phyloP scores from a whole-genome alignment of 2,797 vertebrate genomes.

The Oreochromis grahami region DNA sequence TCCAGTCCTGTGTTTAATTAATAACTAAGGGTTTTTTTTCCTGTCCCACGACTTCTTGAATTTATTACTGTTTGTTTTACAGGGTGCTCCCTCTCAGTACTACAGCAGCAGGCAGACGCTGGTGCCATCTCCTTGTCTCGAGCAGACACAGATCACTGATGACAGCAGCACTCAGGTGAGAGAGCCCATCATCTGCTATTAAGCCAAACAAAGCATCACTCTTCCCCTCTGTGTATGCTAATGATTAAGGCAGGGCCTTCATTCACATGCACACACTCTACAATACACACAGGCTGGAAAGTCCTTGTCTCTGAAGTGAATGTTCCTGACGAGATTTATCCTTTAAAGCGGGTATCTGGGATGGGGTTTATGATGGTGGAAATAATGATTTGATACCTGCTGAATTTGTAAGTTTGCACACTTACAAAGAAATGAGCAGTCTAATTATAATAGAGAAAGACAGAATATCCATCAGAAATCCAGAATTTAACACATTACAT shows the following conservation, averaged over 20 bases:
- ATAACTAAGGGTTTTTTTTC: not conserved
- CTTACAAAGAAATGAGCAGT: not conserved
- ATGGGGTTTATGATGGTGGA: not conserved
- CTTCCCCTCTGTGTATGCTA: not conserved
- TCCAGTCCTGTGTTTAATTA: not conserved
- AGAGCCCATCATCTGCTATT: not conserved
- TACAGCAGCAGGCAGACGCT: slow-evolving; percentile 84
- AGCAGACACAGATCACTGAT: slow-evolving; percentile 42
- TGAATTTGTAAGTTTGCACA: not conserved
- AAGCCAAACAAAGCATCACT: not conserved
- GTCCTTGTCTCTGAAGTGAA: not conserved
- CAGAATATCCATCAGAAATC: not conserved
- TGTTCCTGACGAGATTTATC: not conserved
- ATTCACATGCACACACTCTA: not conserved
- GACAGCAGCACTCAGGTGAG: slow-evolving; percentile 53
- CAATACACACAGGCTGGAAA: not conserved
- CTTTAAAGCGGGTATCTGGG: not conserved
- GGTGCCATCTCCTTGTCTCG: slow-evolving; percentile 61
- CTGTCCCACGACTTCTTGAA: not conserved
- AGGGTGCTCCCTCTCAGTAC: slow-evolving; percentile 76
- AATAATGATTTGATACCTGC: not conserved
- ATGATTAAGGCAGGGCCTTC: not conserved
- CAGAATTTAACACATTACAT: not conserved
- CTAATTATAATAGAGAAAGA: not conserved
- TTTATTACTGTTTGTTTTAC: slow-evolving; percentile 13